Conservation (phyloP, 2,888 invertebrate genomes). For the Troilus luridus region DNA sequence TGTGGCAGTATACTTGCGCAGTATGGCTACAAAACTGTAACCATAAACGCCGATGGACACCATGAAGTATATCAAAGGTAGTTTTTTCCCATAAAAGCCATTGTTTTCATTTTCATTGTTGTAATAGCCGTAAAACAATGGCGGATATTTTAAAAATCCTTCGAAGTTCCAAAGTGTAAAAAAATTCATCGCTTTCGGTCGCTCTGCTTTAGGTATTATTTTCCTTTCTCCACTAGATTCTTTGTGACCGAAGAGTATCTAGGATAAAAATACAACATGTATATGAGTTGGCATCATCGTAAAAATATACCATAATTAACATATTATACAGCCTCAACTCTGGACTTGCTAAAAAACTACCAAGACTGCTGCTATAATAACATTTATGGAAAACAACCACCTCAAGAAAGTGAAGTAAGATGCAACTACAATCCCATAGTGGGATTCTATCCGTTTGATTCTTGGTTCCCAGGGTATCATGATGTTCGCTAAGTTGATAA, state of each 20-base stretch:
- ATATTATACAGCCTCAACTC: constrained; percentile 79
- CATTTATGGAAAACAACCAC: constrained; percentile 97
- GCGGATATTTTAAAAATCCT: constrained; percentile 90
- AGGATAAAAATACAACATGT: not conserved
- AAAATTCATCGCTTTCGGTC: constrained; percentile 84
- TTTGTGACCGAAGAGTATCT: constrained; percentile 67
- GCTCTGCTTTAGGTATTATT: constrained; percentile 80
- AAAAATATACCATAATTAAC: not conserved
- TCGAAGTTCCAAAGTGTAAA: constrained; percentile 97
- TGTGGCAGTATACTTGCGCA: constrained; percentile 81
- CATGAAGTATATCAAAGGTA: constrained; percentile 95
- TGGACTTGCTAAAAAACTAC: constrained; percentile 90
- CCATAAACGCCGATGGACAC: constrained; percentile 91
- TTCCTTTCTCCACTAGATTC: constrained; percentile 85
- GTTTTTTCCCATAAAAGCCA: constrained; percentile 76
- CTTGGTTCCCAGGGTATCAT: constrained; percentile 96
- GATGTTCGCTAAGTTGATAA: constrained; percentile 87
- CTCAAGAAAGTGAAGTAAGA: constrained; percentile 97
- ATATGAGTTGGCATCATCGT: not conserved
- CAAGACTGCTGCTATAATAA: constrained; percentile 87
- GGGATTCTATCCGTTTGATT: constrained; percentile 97
- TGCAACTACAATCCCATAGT: constrained; percentile 97
- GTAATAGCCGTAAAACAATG: constrained; percentile 97
- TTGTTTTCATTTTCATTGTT: constrained; percentile 74
- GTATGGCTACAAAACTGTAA: constrained; percentile 94